Percentiles rank a stretch among this genome's conserved stretches.
Conservation (phyloP, 1,140 invertebrate genomes). For the Magallana angulata region DNA sequence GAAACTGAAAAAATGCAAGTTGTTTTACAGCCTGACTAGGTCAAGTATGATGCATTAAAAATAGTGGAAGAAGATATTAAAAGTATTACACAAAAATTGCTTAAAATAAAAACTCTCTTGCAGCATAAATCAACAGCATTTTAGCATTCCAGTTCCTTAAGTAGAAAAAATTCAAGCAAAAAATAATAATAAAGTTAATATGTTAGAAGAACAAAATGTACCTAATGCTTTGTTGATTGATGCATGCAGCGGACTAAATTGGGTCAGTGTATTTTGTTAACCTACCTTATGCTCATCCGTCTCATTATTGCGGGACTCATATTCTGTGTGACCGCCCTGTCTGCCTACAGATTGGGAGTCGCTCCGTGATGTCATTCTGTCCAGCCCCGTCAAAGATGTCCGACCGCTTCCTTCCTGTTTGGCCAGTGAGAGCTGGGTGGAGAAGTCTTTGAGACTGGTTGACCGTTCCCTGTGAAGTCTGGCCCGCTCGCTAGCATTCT, state of each 20-base stretch:
- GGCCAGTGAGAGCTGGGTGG: constrained; percentile 66
- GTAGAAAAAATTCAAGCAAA: not conserved
- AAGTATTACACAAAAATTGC: constrained; percentile 1
- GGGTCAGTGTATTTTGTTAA: not conserved
- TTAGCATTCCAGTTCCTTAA: not conserved
- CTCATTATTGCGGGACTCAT: constrained; percentile 71
- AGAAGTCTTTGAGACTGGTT: constrained; percentile 72
- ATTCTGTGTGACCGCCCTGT: constrained; percentile 48
- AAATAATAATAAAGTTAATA: not conserved
- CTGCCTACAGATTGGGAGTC: constrained; percentile 32
- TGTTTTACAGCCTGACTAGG: no score
- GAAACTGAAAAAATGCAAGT: not conserved
- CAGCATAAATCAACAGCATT: constrained; percentile 20
- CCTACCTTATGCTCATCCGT: constrained; percentile 78
- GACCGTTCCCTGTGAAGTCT: constrained; percentile 68
- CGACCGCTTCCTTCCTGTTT: constrained; percentile 45
- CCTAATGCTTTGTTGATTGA: constrained; percentile 24
- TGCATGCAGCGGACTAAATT: not conserved
- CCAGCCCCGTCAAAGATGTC: constrained; percentile 52
- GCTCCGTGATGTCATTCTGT: constrained; percentile 45
- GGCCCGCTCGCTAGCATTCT: constrained; percentile 58
- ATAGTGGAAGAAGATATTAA: not conserved
- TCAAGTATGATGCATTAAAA: no score
- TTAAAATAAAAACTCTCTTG: not conserved
- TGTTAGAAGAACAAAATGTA: not conserved